phyloP scores from a whole-genome alignment of 2,888 invertebrate genomes.

The Heterodera filipjevi region DNA sequence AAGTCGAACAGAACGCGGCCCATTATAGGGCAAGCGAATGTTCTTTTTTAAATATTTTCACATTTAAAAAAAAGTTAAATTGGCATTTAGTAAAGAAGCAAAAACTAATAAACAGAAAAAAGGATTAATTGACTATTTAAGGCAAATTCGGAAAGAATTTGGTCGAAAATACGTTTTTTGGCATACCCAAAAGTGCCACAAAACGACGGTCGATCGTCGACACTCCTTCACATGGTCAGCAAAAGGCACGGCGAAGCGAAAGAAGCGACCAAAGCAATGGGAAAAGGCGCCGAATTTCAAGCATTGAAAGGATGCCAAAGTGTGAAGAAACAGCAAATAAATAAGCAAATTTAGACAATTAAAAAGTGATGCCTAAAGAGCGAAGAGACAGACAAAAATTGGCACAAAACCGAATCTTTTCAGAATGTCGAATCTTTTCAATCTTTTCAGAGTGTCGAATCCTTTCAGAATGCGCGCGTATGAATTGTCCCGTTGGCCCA shows the following conservation, averaged over 20 bases:
- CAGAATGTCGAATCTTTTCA: too few relatives aligned
- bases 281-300: constrained; percentile 3
- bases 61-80: not conserved
- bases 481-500: constrained; percentile 51
- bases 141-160: constrained; percentile 18
- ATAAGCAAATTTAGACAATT: not conserved
- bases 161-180: not conserved
- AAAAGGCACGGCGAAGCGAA: not conserved
- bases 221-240: not conserved
- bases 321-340: not conserved
- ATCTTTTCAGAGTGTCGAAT: too few relatives aligned
- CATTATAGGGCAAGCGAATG: not conserved
- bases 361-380: not conserved
- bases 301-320: constrained; percentile 2
- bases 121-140: not conserved
- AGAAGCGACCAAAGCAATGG: not conserved
- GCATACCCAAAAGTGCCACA: not conserved
- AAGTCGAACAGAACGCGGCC: constrained; percentile 13
- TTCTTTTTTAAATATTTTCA: not conserved
- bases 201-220: not conserved
- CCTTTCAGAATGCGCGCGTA: constrained; percentile 51
- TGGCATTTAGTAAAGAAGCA: too few relatives aligned
- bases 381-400: not conserved
- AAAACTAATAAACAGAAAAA: not conserved
- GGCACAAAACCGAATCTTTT: too few relatives aligned